These are phyloP conservation scores for Stichopus horrens DNA, from an alignment of 53 echinoderm and acorn worm genomes.

Conservation along the genomic window DNA sequence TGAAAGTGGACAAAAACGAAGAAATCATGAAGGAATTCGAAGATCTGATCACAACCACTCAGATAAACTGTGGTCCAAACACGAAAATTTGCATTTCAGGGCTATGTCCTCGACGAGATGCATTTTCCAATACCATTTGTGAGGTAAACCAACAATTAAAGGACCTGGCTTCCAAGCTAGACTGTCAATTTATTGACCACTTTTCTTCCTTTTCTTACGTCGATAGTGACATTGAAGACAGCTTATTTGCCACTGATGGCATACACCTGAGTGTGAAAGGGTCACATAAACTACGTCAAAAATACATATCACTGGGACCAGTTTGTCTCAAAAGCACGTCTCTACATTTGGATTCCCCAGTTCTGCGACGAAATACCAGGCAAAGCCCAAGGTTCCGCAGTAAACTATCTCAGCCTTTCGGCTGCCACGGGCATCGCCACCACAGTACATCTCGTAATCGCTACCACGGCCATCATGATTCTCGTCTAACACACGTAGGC, in stretches of 20 bases:
- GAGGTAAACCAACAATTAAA: neutral
- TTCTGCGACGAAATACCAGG: neutral
- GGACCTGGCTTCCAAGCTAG: neutral
- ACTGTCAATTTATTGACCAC: conserved; percentile 6
- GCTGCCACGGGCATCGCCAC: no score
- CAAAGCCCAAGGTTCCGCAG: no score
- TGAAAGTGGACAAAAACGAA: neutral
- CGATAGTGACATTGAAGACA: neutral
- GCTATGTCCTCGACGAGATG: conserved; percentile 6
- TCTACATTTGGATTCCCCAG: neutral
- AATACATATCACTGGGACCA: neutral
- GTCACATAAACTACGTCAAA: no score
- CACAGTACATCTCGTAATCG: no score
- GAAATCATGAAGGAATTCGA: no score
- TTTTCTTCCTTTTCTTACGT: neutral
- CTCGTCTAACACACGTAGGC: neutral
- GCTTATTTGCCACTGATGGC: neutral
- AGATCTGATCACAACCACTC: neutral
- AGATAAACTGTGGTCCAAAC: neutral
- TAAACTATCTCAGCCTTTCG: no score
- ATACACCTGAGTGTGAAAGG: neutral
- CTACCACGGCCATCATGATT: no score
- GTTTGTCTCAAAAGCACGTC: neutral
- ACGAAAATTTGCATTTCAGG: neutral
- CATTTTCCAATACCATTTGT: neutral